Evolutionary conservation across 1,140 invertebrate species (phyloP), one percentile per base, ranked within the genome.

Genomic region (Probaryconus sp.): DNA sequence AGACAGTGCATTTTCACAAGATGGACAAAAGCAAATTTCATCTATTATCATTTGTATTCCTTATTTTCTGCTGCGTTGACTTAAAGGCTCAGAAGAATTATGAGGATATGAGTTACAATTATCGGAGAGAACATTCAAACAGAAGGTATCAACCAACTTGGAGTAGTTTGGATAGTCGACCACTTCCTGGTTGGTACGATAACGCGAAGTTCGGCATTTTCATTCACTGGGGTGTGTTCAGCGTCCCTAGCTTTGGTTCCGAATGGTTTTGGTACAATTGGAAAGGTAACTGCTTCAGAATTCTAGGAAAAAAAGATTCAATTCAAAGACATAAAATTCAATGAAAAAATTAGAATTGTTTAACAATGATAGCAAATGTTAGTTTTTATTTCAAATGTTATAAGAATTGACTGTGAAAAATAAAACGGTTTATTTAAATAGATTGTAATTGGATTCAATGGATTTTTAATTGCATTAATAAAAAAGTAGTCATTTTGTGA

Each of bases 221-320:
- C 80, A 88, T 97, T 30, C 96, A 98, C 78, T 98, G 96, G 94
- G 96, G 97, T 2, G 93, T 98, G 0, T 98, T 93, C 79, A 93
- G 94, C 0, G 97, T 98, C 0, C 96, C 96, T 0, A 92, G 93
- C 70, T 94, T 92, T 84, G 90, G 91, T 0, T 92, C 91, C 1
- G 96, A 96, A 89, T 97, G 95, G 96, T 97, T 96, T 85, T 97
- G 95, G 95, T 89, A 85, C 1, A 89, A 92, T 79, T 95, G 93
- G 93, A 90, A 90, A 89, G 88, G 92, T 93, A 88, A 77, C 11
- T n/a, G n/a, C n/a, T n/a, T n/a, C n/a, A n/a, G n/a, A n/a, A n/a
- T n/a, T n/a, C n/a, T n/a, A n/a, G n/a, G n/a, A n/a, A n/a, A n/a
- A n/a, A n/a, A n/a, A n/a, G n/a, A n/a, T n/a, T n/a, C n/a, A n/a